phyloP scores from a whole-genome alignment of 2,113 vertebrate genomes.

The Perca flavescens region DNA sequence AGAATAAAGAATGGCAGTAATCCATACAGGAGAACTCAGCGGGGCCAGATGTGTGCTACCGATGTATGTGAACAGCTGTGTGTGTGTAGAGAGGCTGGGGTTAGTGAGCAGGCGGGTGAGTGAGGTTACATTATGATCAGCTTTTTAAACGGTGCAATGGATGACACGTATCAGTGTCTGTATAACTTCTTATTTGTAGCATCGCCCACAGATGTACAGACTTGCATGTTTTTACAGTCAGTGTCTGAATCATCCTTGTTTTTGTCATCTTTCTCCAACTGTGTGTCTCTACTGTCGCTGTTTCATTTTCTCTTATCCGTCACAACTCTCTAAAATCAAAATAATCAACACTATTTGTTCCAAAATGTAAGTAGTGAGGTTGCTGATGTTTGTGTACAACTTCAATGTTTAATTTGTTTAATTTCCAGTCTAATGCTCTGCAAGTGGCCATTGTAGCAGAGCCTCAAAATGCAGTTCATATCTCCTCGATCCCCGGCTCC shows the following conservation, averaged over 20 bases:
- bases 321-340: background rate
- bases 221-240: background rate
- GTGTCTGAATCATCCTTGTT: slow-evolving; percentile 17
- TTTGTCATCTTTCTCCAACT: background rate
- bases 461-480: slow-evolving; percentile 12
- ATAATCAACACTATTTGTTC: slow-evolving; percentile 36
- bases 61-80: slow-evolving; percentile 26
- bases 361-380: background rate
- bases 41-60: slow-evolving; percentile 22
- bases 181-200: slow-evolving; percentile 4
- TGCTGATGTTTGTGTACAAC: background rate
- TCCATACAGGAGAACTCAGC: slow-evolving; percentile 5
- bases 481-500: slow-evolving; percentile 3
- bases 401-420: slow-evolving; percentile 8
- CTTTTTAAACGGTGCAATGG: background rate
- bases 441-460: background rate
- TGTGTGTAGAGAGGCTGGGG: background rate
- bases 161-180: background rate
- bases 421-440: slow-evolving; percentile 17
- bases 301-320: background rate
- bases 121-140: slow-evolving; percentile 6
- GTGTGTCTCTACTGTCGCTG: background rate
- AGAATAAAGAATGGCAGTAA: background rate
- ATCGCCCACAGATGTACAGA: background rate
- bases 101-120: slow-evolving; percentile 20